Conservation (phyloP, 1,140 invertebrate species). For the Teleopsis dalmanni region DNA sequence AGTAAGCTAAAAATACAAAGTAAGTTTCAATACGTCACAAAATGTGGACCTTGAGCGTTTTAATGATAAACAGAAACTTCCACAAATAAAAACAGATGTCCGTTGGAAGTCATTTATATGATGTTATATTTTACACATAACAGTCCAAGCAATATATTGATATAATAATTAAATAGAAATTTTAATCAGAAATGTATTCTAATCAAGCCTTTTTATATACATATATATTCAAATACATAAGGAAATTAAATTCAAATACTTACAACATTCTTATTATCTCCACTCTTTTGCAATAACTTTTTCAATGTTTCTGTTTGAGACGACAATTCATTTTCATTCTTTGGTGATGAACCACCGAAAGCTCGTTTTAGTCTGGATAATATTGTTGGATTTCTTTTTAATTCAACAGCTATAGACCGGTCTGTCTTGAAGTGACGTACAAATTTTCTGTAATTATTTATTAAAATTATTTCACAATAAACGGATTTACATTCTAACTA, state of each 20-base stretch:
- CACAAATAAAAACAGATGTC: too few species aligned
- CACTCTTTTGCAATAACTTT: constrained; percentile 23
- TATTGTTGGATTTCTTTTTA: constrained; percentile 60
- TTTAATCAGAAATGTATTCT: background rate
- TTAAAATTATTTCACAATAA: constrained; percentile 2
- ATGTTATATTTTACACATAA: background rate
- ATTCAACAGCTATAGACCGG: constrained; percentile 58
- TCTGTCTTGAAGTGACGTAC: constrained; percentile 63
- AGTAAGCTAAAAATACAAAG: too few species aligned
- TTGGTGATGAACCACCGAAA: constrained; percentile 42
- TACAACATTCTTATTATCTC: constrained; percentile 24
- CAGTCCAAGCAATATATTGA: background rate
- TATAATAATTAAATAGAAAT: background rate
- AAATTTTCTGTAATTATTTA: constrained; percentile 20
- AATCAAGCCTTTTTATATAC: background rate
- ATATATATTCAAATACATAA: background rate
- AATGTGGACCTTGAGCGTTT: too few species aligned
- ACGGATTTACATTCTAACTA: background rate
- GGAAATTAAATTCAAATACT: background rate
- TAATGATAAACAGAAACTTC: too few species aligned
- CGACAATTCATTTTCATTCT: constrained; percentile 22
- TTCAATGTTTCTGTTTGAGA: constrained; percentile 29
- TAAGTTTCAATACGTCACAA: too few species aligned
- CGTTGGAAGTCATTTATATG: too few species aligned
- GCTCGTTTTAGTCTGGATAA: constrained; percentile 52